phyloP scores from a whole-genome alignment of 1,140 invertebrate genomes.

The Centruroides sculpturatus region DNA sequence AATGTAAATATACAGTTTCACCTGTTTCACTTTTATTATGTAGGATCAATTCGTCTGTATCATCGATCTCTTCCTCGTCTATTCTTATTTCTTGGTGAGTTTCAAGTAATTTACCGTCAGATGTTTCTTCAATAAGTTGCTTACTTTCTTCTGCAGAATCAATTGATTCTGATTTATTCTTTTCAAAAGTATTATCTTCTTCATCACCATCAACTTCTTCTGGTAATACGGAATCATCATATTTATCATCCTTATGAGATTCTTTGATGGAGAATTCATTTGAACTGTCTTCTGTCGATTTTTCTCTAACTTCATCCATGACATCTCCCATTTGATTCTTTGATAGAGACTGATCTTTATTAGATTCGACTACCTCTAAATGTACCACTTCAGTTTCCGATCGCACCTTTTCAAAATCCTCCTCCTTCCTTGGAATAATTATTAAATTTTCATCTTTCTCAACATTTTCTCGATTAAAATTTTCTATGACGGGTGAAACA shows the following conservation, averaged over 20 bases:
- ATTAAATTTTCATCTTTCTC: too few species aligned
- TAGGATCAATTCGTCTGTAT: too few species aligned
- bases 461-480: not conserved
- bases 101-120: too few species aligned
- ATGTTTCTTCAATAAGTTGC: too few species aligned
- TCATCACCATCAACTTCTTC: not conserved
- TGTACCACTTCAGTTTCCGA: not conserved
- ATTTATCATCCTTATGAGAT: not conserved
- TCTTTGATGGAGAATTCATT: too few species aligned
- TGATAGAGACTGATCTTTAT: not conserved
- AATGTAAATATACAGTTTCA: too few species aligned
- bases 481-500: not conserved
- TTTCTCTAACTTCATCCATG: slow-evolving; percentile 5
- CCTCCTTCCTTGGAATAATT: too few species aligned
- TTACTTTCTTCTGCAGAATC: not conserved
- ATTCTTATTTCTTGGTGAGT: too few species aligned
- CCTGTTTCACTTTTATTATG: too few species aligned
- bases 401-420: not conserved
- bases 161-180: slow-evolving; percentile 4
- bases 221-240: not conserved
- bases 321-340: not conserved
- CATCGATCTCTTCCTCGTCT: too few species aligned
- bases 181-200: not conserved
- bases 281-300: not conserved
- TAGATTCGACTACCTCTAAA: not conserved